Evolutionary conservation across 2,797 vertebrate species (phyloP).

Genomic region (Toxotes lorentzi): DNA sequence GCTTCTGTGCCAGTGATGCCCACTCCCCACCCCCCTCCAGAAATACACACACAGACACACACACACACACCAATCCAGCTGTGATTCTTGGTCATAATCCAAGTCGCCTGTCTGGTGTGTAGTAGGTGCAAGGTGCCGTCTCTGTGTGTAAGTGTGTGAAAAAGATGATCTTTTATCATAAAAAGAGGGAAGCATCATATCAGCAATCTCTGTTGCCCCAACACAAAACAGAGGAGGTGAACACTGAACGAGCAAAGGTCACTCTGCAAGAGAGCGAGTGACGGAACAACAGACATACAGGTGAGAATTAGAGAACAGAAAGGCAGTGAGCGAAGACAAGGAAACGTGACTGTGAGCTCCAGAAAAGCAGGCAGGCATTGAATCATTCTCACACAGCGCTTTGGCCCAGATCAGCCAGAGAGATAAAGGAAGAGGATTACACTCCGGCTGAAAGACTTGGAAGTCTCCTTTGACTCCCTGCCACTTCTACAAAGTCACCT

Average conservation of each 20-base stretch:
- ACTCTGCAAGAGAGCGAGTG: slow-evolving; percentile 27
- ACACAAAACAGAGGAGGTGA: slow-evolving; percentile 36
- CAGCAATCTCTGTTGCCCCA: slow-evolving; percentile 25
- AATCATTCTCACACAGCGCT: slow-evolving; percentile 74
- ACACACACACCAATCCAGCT: slow-evolving; percentile 75
- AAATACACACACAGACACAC: slow-evolving; percentile 52
- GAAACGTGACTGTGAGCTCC: slow-evolving; percentile 61
- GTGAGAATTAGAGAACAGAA: slow-evolving; percentile 49
- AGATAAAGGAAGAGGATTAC: slow-evolving; percentile 80
- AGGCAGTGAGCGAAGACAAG: slow-evolving; percentile 37
- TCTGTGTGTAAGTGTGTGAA: slow-evolving; percentile 23
- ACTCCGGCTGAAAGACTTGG: slow-evolving; percentile 69
- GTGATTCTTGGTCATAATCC: slow-evolving; percentile 78
- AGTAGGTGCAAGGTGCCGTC: slow-evolving; percentile 31
- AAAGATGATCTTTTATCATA: slow-evolving; percentile 34
- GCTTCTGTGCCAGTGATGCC: slow-evolving; percentile 63
- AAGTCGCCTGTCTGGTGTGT: slow-evolving; percentile 64
- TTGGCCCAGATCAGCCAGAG: slow-evolving; percentile 76
- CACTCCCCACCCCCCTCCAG: slow-evolving; percentile 40
- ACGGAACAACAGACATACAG: slow-evolving; percentile 47
- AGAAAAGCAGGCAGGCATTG: slow-evolving; percentile 67
- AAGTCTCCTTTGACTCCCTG: slow-evolving; percentile 73
- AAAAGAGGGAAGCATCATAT: slow-evolving; percentile 27
- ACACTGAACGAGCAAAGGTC: slow-evolving; percentile 31
- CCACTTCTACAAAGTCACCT: slow-evolving; percentile 76